A percentile compares a stretch with the other conserved stretches of the same genome.
Evolutionary conservation across 2,888 invertebrate genomes (phyloP).

Genomic region (Tenthredo mesomela): DNA sequence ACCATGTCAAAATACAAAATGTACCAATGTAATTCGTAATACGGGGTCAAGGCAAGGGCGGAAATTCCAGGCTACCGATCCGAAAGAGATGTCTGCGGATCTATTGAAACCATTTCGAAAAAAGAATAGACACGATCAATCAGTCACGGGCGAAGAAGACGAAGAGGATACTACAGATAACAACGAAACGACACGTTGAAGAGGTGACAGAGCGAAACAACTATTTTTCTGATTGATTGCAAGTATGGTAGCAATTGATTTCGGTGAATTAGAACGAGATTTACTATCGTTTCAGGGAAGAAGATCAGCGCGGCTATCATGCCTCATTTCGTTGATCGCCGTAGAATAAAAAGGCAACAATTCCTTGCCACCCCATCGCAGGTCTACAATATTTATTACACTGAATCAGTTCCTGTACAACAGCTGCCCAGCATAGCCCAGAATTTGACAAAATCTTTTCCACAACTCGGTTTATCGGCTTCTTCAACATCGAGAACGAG

Average conservation of each 20-base stretch:
- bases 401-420: conserved; percentile 55
- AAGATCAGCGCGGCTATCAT: conserved; percentile 32
- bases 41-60: conserved; percentile 6
- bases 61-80: conserved; percentile 45
- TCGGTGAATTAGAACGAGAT: background rate
- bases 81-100: conserved; percentile 58
- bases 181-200: conserved; percentile 60
- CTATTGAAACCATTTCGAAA: conserved; percentile 46
- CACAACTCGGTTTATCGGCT: conserved; percentile 50
- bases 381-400: conserved; percentile 60
- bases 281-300: conserved; percentile 18
- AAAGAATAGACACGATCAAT: conserved; percentile 51
- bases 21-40: background rate
- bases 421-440: conserved; percentile 54
- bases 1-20: conserved; percentile 12
- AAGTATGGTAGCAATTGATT: background rate
- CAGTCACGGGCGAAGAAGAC: conserved; percentile 57
- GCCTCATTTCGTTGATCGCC: conserved; percentile 59
- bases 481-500: background rate
- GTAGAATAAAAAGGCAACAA: conserved; percentile 58
- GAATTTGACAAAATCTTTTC: conserved; percentile 55
- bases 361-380: conserved; percentile 51
- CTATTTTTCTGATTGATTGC: background rate
- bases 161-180: conserved; percentile 61
- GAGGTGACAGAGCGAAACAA: background rate